Conservation (phyloP, 2,888 invertebrate species). For the Caenorhabditis imperialis region DNA sequence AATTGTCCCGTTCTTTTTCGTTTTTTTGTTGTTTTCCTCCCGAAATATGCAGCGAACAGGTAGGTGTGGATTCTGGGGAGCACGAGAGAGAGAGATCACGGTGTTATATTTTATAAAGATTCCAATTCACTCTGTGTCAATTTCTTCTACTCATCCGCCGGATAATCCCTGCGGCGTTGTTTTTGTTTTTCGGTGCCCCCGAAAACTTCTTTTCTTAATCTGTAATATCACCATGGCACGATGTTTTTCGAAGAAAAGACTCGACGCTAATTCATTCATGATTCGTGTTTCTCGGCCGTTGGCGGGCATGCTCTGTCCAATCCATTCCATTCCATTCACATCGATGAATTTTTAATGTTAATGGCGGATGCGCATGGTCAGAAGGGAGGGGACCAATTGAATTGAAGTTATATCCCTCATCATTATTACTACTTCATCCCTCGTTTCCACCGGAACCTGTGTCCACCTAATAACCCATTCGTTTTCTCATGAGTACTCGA, state of each 20-base stretch:
- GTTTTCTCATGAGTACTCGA: conserved; percentile 40
- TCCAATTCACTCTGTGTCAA: conserved; percentile 5
- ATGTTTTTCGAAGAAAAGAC: conserved; percentile 6
- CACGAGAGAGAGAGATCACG: too few relatives aligned
- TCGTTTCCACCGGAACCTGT: conserved; percentile 26
- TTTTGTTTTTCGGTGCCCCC: conserved; percentile 16
- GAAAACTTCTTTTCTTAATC: conserved; percentile 29
- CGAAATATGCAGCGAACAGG: too few relatives aligned
- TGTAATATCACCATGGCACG: conserved; percentile 36
- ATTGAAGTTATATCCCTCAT: too few relatives aligned
- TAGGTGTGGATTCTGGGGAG: too few relatives aligned
- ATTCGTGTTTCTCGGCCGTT: conserved; percentile 11
- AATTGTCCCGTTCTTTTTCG: too few relatives aligned
- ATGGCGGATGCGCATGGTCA: not conserved
- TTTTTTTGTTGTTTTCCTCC: too few relatives aligned
- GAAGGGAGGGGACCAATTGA: not conserved
- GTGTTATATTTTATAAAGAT: too few relatives aligned
- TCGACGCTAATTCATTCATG: conserved; percentile 12
- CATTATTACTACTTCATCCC: too few relatives aligned
- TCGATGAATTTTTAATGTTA: conserved; percentile 22
- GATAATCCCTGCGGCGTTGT: conserved; percentile 23
- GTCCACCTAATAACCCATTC: conserved; percentile 39
- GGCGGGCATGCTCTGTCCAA: not conserved
- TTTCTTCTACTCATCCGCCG: conserved; percentile 31
- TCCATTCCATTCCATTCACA: not conserved